phyloP scores from a whole-genome alignment of 2,113 vertebrate genomes.

The Tamias sibiricus region DNA sequence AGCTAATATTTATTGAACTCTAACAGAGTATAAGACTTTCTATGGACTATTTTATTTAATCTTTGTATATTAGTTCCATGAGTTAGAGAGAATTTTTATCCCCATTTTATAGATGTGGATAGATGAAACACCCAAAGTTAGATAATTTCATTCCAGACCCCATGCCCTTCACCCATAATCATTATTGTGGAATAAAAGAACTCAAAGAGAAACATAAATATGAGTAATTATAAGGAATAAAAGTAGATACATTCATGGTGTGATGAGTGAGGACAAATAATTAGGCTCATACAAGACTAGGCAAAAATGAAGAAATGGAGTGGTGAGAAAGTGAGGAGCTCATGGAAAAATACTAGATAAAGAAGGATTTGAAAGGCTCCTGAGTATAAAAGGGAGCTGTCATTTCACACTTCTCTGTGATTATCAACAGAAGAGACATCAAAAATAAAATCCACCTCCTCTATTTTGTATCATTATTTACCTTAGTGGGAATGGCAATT shows the following conservation, averaged over 20 bases:
- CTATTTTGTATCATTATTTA: conserved; percentile 44
- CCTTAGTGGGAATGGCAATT: conserved; percentile 15
- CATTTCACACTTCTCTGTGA: conserved; percentile 6
- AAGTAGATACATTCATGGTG: not conserved
- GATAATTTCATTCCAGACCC: not conserved
- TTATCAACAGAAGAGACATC: conserved; percentile 24
- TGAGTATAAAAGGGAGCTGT: not conserved
- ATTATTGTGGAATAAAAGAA: not conserved
- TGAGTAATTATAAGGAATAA: not conserved
- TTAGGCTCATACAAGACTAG: not conserved
- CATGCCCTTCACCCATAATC: not conserved
- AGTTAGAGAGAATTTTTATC: not conserved
- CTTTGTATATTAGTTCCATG: not conserved
- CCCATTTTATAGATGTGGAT: not conserved
- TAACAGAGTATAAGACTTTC: not conserved
- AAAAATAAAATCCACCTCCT: conserved; percentile 25
- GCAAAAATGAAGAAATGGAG: not conserved
- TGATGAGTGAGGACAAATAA: not conserved
- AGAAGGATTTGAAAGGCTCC: not conserved
- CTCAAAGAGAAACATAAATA: not conserved
- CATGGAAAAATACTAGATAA: not conserved
- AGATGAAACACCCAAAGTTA: not conserved
- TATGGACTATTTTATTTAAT: not conserved
- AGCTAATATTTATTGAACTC: not conserved
- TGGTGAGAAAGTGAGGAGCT: not conserved